phyloP scores from a whole-genome alignment of 2,888 invertebrate genomes.

The Branchipolynoe longqiensis region DNA sequence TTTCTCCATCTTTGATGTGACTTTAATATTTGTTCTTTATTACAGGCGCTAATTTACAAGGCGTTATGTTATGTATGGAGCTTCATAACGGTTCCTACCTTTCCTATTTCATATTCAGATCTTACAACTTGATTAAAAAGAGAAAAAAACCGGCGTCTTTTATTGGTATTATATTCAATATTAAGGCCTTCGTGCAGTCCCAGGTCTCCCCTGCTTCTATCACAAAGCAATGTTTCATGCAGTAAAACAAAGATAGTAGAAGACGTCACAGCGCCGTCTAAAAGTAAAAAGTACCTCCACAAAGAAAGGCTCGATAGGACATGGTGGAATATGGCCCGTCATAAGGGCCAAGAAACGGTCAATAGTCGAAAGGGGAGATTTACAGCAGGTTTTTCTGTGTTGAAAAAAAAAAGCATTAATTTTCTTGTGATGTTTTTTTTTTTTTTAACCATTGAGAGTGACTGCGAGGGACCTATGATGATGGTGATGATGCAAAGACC shows the following conservation, averaged over 20 bases:
- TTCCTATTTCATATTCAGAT: too few relatives aligned
- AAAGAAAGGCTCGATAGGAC: neutral
- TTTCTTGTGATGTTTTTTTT: too few relatives aligned
- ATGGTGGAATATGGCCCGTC: neutral
- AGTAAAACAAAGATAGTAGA: slow-evolving; percentile 9
- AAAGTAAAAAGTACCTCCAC: too few relatives aligned
- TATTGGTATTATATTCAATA: neutral
- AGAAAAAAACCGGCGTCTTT: neutral
- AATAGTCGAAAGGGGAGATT: too few relatives aligned
- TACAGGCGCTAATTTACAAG: too few relatives aligned
- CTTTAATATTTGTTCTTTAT: neutral
- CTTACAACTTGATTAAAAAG: neutral
- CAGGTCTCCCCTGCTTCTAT: slow-evolving; percentile 31
- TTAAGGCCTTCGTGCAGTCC: slow-evolving; percentile 40
- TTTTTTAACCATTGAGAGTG: neutral
- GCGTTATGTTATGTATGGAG: too few relatives aligned
- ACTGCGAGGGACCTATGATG: neutral
- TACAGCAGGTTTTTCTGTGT: too few relatives aligned
- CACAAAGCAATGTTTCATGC: slow-evolving; percentile 49
- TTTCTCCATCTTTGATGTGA: neutral
- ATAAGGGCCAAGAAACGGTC: too few relatives aligned
- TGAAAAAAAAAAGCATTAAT: too few relatives aligned
- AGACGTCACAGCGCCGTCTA: neutral
- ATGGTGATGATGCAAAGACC: too few relatives aligned
- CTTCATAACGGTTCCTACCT: too few relatives aligned